phyloP scores from a whole-genome alignment of 2,113 vertebrate genomes.

The Apteryx owenii region DNA sequence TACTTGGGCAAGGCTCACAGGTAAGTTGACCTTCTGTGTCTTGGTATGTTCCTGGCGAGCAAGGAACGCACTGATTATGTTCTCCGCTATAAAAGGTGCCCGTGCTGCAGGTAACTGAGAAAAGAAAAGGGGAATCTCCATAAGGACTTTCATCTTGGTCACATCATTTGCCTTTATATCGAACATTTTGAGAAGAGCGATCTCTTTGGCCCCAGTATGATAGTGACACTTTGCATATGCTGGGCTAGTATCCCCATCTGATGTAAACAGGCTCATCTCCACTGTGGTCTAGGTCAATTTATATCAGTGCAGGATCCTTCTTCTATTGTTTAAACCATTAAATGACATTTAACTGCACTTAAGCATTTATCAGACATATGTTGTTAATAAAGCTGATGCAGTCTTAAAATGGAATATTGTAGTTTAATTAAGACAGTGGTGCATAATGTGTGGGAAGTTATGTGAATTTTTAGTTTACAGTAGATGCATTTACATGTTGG shows the following conservation, averaged over 20 bases:
- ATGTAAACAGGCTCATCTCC: not conserved
- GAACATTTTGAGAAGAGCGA: not conserved
- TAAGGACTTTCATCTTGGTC: not conserved
- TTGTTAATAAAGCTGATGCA: not conserved
- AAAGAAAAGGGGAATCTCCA: conserved; percentile 8
- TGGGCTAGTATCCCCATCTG: not conserved
- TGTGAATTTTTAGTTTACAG: not conserved
- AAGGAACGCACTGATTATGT: conserved; percentile 85
- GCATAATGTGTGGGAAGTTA: not conserved
- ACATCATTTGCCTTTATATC: not conserved
- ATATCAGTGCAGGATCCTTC: not conserved
- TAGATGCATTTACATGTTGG: not conserved
- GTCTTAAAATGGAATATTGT: not conserved
- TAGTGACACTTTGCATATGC: not conserved
- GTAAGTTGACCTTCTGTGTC: conserved; percentile 88
- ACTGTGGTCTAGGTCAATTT: not conserved
- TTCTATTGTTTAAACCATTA: not conserved
- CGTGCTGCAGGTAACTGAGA: conserved; percentile 85
- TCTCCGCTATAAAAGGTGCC: conserved; percentile 93
- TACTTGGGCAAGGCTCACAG: conserved; percentile 92
- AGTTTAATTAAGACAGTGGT: not conserved
- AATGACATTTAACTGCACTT: not conserved
- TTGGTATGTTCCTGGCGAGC: conserved; percentile 90
- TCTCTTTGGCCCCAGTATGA: not conserved
- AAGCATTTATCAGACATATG: not conserved